Base-by-base conservation (phyloP, 1,140 invertebrate genomes). In the Drosophila neocordata region DNA sequence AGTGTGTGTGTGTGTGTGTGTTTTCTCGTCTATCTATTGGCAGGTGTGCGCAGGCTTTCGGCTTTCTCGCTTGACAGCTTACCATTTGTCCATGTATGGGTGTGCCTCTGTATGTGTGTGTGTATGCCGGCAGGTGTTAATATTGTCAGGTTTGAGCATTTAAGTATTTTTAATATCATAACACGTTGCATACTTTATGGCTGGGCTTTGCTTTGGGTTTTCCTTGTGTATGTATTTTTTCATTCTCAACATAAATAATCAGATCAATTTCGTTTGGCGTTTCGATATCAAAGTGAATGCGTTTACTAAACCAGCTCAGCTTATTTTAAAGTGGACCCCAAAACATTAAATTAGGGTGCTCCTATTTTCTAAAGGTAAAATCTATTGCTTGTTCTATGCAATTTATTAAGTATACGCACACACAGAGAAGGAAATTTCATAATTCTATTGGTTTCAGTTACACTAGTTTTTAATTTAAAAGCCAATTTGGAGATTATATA, bases 121-220 rank as follows among this genome's bases (percentile, higher is more conserved):
- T 12, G 59, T 65, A 20, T 64, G 27, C 44, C 59, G 44, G 37
- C 73, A 64, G 73, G 73, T 76, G 73, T 76, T 76, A 75, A 76
- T 76, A 76, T 76, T 76, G 73, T 76, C 73, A 69, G 62, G 78
- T 77, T 52, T 73, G 78, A 81, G 68, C 61, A 79, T 60, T 76
- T 77, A 65, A 70, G 68, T 72, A 80, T 80, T 81, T 80, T 80
- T 80, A 80, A 81, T 80, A 77, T 63, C 68, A 80, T 55, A 80
- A 76, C 20, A 48, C 31, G 38, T 41, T 65, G 72, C 61, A 80
- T 80, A 80, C 65, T 65, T 80, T 81, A 80, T 48, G 64, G 61
- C 37, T 52, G 34, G 27, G 58, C 73, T 65, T 72, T 58, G 7
- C 27, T 22, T 34, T 44, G 59, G 22, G 13, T 12, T 61, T 52